Conservation (phyloP, 1,140 invertebrate species). For the Drosophila burlai region DNA sequence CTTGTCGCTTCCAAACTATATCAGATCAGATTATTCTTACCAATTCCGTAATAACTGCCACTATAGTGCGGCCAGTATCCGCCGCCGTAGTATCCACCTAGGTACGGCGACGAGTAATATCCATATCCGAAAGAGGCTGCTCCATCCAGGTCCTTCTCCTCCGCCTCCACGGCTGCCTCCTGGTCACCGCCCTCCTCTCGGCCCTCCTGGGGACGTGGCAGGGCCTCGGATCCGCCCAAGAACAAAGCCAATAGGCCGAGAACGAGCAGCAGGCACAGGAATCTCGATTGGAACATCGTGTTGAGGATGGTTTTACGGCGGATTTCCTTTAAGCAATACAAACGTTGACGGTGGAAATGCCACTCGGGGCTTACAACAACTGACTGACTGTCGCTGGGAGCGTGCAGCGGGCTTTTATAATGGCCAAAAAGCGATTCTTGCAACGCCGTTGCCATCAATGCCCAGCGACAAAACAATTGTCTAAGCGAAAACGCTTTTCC, state of each 20-base stretch:
- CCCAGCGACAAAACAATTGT: slow-evolving; percentile 82
- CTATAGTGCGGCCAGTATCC: slow-evolving; percentile 62
- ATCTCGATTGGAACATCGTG: slow-evolving; percentile 60
- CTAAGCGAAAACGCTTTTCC: slow-evolving; percentile 61
- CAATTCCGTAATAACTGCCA: slow-evolving; percentile 69
- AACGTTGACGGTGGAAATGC: slow-evolving; percentile 52
- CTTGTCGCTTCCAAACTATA: no score
- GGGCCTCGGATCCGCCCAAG: slow-evolving; percentile 34
- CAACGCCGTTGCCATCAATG: slow-evolving; percentile 73
- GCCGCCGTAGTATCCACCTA: slow-evolving; percentile 57
- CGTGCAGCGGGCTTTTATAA: slow-evolving; percentile 72
- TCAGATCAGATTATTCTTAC: slow-evolving; percentile 28
- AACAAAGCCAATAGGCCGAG: slow-evolving; percentile 54
- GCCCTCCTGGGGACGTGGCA: slow-evolving; percentile 65
- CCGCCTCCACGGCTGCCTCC: slow-evolving; percentile 65
- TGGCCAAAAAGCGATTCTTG: slow-evolving; percentile 67
- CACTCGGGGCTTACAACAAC: slow-evolving; percentile 70
- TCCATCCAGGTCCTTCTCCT: slow-evolving; percentile 74
- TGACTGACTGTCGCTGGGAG: slow-evolving; percentile 65
- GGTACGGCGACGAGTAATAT: slow-evolving; percentile 76
- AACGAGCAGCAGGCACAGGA: slow-evolving; percentile 54
- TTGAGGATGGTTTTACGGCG: neutral
- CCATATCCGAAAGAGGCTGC: slow-evolving; percentile 76
- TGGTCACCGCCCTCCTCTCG: slow-evolving; percentile 51
- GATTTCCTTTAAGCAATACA: slow-evolving; percentile 9